Conservation (phyloP, 2,113 vertebrate genomes). For the Salvelinus fontinalis region DNA sequence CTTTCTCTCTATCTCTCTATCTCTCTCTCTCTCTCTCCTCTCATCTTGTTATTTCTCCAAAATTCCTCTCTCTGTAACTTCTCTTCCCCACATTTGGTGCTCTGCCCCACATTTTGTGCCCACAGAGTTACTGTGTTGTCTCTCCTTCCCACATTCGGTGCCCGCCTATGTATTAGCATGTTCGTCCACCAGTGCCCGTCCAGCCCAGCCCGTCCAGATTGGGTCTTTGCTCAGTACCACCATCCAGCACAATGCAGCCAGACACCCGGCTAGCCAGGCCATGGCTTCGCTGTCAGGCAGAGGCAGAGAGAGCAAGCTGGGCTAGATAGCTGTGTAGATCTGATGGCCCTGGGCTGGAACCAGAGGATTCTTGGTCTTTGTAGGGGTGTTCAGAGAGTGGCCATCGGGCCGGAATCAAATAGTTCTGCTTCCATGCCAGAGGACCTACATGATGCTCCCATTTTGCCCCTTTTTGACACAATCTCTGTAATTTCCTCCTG, state of each 20-base stretch:
- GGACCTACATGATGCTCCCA: constrained; percentile 45
- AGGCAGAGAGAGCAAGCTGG: constrained; percentile 56
- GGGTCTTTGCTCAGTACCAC: constrained; percentile 33
- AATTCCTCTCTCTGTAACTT: background rate
- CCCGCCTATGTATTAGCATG: constrained; percentile 44
- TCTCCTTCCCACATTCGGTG: constrained; percentile 35
- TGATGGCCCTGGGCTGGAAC: constrained; percentile 63
- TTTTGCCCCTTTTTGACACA: constrained; percentile 42
- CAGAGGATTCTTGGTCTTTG: constrained; percentile 63
- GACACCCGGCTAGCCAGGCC: constrained; percentile 43
- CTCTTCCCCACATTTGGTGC: too few relatives aligned
- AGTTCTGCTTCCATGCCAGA: constrained; percentile 57
- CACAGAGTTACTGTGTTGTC: too few relatives aligned
- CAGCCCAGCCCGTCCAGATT: constrained; percentile 56
- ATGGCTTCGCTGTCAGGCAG: constrained; percentile 52
- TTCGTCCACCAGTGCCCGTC: constrained; percentile 37
- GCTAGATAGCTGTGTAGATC: constrained; percentile 39
- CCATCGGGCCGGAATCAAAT: constrained; percentile 61
- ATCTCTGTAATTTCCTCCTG: constrained; percentile 37
- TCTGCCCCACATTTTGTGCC: too few relatives aligned
- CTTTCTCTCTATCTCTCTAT: background rate
- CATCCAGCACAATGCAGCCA: constrained; percentile 3
- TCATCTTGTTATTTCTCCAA: constrained; percentile 30
- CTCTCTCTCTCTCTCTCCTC: constrained; percentile 26
- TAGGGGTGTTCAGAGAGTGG: constrained; percentile 60